Base-by-base conservation (phyloP, 1,140 invertebrate species). In the Tyrophagus putrescentiae region DNA sequence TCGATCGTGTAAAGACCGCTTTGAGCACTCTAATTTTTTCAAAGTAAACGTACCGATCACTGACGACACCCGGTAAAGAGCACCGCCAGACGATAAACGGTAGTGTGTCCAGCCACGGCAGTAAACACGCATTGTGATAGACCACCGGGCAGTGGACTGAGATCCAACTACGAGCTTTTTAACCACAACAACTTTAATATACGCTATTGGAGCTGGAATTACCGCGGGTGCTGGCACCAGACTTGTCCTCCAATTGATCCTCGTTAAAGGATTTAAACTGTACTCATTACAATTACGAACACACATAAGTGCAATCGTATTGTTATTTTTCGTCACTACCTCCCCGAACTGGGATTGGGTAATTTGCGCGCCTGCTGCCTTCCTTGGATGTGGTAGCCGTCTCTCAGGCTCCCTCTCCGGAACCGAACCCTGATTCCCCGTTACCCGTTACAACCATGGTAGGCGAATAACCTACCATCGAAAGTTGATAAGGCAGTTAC, bases 301-400 rank as follows among this genome's bases (percentile, higher is more conserved):
- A 81, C 79, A 80, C 78, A 74, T 74, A 80, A 77, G 81, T 82
- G 80, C 79, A n/a, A 77, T 77, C 74, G 78, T 81, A 84, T 85
- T 78, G 80, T 84, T 85, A 86, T 85, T 85, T 85, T 81, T 87
- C 79, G 81, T 86, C 83, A 85, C 77, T 79, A 78, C 76, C 77
- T 79, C 76, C 79, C 80, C 79, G 79, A 80, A 76, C 76, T 75
- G 78, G 81, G 81, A 85, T 76, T 85, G 83, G 82, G 82, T 85
- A 86, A 82, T 80, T 84, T 84, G 79, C 81, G 82, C 81, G 82
- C 82, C 82, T 85, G 82, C 83, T 85, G 83, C 84, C 82, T 84
- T 86, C 83, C 83, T 84, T 86, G 79, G 84, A 85, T 84, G 83
- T 86, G 82, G 82, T 85, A 85, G 84, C 83, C 82, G 80, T 86